Evolutionary conservation across 1,140 invertebrate species (phyloP).

Genomic region (Linepithema humile): DNA sequence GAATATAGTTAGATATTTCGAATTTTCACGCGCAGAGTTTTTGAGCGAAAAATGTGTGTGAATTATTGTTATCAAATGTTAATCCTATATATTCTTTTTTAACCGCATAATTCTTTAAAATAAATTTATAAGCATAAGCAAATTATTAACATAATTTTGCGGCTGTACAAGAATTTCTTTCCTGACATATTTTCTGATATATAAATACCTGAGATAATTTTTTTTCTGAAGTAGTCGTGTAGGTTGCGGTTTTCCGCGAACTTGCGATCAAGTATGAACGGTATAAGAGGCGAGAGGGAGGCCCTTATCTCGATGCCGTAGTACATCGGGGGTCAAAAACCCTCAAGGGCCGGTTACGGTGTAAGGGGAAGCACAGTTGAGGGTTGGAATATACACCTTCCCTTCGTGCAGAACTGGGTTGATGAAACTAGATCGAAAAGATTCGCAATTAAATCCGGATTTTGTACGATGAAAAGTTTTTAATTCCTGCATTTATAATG

Average conservation of each 20-base stretch:
- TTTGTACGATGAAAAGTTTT: neutral
- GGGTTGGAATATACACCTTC: constrained; percentile 4
- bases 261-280: constrained; percentile 36
- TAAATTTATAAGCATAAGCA: neutral
- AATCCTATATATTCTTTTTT: neutral
- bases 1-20: neutral
- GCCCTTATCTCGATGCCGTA: constrained; percentile 67
- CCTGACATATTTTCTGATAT: neutral
- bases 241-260: constrained; percentile 58
- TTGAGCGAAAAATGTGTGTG: no score
- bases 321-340: constrained; percentile 63
- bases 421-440: constrained; percentile 30
- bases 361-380: constrained; percentile 5
- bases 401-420: constrained; percentile 22
- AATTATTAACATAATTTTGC: neutral
- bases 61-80: neutral
- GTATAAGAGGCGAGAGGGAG: constrained; percentile 44
- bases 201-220: neutral
- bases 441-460: constrained; percentile 9
- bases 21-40: neutral
- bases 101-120: neutral
- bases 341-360: constrained; percentile 61
- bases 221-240: neutral
- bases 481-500: neutral
- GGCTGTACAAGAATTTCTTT: neutral